Evolutionary conservation across 1,140 invertebrate species (phyloP), one percentile per base, ranked within the genome.

Genomic region (Leptopilina boulardi): DNA sequence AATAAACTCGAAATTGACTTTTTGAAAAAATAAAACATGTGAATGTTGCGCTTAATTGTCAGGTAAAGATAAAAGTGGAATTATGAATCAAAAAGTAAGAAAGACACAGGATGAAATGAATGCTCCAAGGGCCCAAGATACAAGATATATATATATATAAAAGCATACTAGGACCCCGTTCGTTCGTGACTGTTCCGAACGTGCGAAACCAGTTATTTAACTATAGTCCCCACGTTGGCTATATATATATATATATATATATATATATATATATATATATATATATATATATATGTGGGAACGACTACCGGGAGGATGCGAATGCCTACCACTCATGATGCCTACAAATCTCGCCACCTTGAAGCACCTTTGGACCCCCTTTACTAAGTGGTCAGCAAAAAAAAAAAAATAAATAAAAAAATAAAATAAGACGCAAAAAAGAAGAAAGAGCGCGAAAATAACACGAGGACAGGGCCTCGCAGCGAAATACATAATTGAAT

Each of bases 401-500:
- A 21, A 54, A 54, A 54, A 54, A 11, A 44, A 9, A 77, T 71
- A 71, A 72, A 34, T 8, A 15, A 44, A 51, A 80, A 66, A 77
- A n/a, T 42, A 66, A 77, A 75, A 80, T 38, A 38, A 38, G 34
- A 38, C 34, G 34, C 34, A 9, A 38, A 38, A 38, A 38, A 38
- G 34, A 78, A 74, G 73, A 72, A 74, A 78, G 73, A 34, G 76
- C 73, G 77, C 56, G 72, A 79, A 80, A 82, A 81, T 73, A 80
- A 82, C 70, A 75, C 59, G 74, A 77, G 77, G 76, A 77, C 75
- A 75, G 75, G 75, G 76, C 73, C 77, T 75, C 75, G 77, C 15
- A 18, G 74, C 18, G 4, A 78, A 80, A 84, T 85, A 82, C 86
- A 89, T 87, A 88, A 87, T 88, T 88, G 86, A 87, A 87, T 87